These are phyloP conservation scores for Oenanthe melanoleuca DNA, from an alignment of 2,113 vertebrate species.

Conservation along the genomic window DNA sequence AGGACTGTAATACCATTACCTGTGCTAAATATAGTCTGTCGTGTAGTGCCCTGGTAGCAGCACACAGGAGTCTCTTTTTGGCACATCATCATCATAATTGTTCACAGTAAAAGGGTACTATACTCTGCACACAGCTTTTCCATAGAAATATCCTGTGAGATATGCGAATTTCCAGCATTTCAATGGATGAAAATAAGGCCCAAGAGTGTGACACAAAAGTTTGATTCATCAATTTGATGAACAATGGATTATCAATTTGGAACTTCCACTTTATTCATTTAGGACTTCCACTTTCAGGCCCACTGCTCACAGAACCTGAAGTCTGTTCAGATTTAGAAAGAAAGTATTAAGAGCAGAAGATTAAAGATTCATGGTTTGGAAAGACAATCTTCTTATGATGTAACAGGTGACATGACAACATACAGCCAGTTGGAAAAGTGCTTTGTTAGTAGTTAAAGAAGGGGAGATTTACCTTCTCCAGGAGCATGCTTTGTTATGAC, in stretches of 20 bases:
- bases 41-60: neutral
- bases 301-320: neutral
- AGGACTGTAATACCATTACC: constrained; percentile 19
- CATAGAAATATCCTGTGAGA: neutral
- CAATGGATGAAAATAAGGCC: neutral
- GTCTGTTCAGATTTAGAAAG: constrained; percentile 48
- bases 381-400: constrained; percentile 66
- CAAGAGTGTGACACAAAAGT: neutral
- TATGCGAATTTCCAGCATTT: neutral
- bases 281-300: neutral
- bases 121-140: neutral
- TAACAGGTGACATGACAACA: constrained; percentile 40
- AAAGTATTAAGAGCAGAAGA: constrained; percentile 58
- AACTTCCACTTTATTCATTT: no score
- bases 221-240: neutral
- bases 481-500: neutral
- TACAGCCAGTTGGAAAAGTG: constrained; percentile 5
- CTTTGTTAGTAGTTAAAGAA: neutral
- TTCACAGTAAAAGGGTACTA: neutral
- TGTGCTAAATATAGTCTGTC: neutral
- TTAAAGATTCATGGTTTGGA: constrained; percentile 55
- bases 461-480: neutral
- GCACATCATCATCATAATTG: neutral
- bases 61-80: neutral
- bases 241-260: neutral